Conservation (phyloP, 2,797 vertebrate genomes). For the Eidolon dupreanum region DNA sequence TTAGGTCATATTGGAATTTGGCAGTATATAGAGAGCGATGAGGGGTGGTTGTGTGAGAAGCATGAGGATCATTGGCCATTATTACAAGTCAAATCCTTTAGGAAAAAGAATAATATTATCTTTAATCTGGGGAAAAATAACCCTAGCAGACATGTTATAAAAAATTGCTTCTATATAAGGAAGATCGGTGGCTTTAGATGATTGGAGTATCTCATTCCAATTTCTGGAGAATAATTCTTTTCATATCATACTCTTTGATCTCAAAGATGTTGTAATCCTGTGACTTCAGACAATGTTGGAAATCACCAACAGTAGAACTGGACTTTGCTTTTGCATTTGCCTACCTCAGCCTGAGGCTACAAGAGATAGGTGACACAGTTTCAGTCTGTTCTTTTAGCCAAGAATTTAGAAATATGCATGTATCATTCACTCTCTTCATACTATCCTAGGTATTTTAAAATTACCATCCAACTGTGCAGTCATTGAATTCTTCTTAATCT, state of each 20-base stretch:
- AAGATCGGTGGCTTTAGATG: background rate
- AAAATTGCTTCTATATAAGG: background rate
- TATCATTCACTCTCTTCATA: background rate
- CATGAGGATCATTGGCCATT: background rate
- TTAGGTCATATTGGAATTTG: background rate
- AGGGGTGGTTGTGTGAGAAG: background rate
- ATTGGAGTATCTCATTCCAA: background rate
- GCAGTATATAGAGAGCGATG: background rate
- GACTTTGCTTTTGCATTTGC: background rate
- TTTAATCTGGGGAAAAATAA: background rate
- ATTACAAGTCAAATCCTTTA: background rate
- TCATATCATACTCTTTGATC: background rate
- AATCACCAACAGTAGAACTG: background rate
- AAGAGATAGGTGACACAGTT: background rate
- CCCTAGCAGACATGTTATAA: background rate
- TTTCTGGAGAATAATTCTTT: background rate
- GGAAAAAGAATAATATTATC: background rate
- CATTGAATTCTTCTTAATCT: background rate
- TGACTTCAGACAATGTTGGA: background rate
- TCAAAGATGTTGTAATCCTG: background rate
- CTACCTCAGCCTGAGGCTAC: background rate
- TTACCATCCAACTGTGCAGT: background rate
- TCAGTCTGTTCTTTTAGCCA: background rate
- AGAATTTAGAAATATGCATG: background rate
- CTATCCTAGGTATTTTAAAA: background rate